A percentile compares a stretch with the other conserved stretches of the same genome.
Evolutionary conservation across 2,113 vertebrate species (phyloP).

Genomic region (Paramormyrops kingsleyae): DNA sequence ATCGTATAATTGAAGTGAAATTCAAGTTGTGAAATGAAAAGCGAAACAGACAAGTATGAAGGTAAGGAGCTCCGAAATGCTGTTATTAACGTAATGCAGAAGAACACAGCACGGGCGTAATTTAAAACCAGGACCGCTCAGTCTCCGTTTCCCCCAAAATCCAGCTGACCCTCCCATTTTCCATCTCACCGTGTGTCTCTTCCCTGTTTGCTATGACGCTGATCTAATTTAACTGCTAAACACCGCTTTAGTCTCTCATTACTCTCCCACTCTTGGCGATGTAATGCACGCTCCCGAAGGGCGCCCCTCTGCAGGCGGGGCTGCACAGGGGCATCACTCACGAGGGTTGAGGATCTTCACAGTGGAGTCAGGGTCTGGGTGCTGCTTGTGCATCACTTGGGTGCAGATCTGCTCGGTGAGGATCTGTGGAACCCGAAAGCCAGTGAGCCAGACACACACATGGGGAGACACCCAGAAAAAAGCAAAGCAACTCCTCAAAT

Average conservation of each 20-base stretch:
- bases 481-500: background rate
- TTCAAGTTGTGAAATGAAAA: background rate
- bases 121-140: background rate
- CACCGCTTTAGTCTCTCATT: background rate
- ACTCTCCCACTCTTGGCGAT: constrained; percentile 17
- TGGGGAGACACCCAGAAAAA: background rate
- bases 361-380: constrained; percentile 91
- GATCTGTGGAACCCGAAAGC: constrained; percentile 61
- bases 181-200: background rate
- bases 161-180: background rate
- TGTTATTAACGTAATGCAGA: background rate
- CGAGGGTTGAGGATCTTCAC: constrained; percentile 97
- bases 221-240: background rate
- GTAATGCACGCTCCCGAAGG: background rate
- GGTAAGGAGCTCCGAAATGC: background rate
- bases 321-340: constrained; percentile 62
- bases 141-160: background rate
- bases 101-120: background rate
- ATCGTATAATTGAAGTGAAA: background rate
- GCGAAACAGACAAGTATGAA: background rate
- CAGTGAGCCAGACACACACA: too few species aligned
- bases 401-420: constrained; percentile 95
- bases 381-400: constrained; percentile 95
- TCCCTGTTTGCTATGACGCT: background rate
- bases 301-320: constrained; percentile 15